Conservation (phyloP, 2,797 vertebrate genomes). For the Lates japonicus region DNA sequence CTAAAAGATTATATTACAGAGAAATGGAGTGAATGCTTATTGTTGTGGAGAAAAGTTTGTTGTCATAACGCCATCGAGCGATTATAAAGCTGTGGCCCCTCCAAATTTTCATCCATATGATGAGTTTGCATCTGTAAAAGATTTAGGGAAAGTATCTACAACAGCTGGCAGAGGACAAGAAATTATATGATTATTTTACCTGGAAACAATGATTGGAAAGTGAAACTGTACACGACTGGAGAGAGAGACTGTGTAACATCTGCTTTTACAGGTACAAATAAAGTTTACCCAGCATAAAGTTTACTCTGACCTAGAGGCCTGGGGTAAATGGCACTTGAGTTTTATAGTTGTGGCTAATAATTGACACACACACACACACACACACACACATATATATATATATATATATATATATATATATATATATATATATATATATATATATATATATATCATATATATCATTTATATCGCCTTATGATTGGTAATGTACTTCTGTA, state of each 20-base stretch:
- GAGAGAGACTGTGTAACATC: slow-evolving; percentile 90
- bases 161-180: slow-evolving; percentile 79
- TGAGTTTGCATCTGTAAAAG: slow-evolving; percentile 86
- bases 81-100: slow-evolving; percentile 90
- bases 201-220: slow-evolving; percentile 86
- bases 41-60: slow-evolving; percentile 88
- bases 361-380: too few species aligned
- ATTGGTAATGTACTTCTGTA: background rate
- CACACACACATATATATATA: too few species aligned
- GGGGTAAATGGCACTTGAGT: slow-evolving; percentile 69
- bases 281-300: slow-evolving; percentile 77
- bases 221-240: slow-evolving; percentile 88
- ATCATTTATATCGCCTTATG: background rate
- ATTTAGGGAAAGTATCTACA: slow-evolving; percentile 87
- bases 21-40: slow-evolving; percentile 94
- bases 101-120: slow-evolving; percentile 89
- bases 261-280: slow-evolving; percentile 84
- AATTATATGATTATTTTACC: slow-evolving; percentile 87
- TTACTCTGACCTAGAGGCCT: slow-evolving; percentile 85
- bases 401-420: too few species aligned
- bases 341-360: background rate
- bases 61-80: slow-evolving; percentile 85
- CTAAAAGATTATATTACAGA: slow-evolving; percentile 95
- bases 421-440: too few species aligned
- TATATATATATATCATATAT: too few species aligned